These are phyloP conservation scores for Catocala nupta DNA, from an alignment of 2,888 invertebrate species.

Conservation along the genomic window DNA sequence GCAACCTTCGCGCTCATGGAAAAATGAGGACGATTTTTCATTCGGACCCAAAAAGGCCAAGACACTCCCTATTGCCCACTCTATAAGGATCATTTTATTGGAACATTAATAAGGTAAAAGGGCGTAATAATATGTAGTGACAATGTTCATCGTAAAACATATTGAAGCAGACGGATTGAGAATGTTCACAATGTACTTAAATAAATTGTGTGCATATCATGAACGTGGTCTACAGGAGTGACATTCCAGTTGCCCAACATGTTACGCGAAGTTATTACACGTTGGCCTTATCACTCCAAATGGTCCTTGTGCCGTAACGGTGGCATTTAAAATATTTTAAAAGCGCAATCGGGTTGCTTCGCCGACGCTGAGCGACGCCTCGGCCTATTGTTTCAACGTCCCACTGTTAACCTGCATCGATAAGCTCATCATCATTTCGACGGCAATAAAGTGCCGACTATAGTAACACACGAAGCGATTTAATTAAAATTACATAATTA, in stretches of 20 bases:
- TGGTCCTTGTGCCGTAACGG: slow-evolving; percentile 39
- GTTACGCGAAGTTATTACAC: slow-evolving; percentile 38
- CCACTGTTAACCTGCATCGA: slow-evolving; percentile 54
- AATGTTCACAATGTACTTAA: slow-evolving; percentile 25
- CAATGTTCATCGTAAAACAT: slow-evolving; percentile 35
- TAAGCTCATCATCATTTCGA: slow-evolving; percentile 41
- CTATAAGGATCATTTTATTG: slow-evolving; percentile 46
- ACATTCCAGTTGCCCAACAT: slow-evolving; percentile 37
- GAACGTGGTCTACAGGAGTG: slow-evolving; percentile 17
- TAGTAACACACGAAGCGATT: slow-evolving; percentile 12
- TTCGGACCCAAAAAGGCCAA: slow-evolving; percentile 44
- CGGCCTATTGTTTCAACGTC: slow-evolving; percentile 56
- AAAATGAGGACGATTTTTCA: slow-evolving; percentile 55
- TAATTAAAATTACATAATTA: slow-evolving; percentile 17
- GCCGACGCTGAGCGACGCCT: slow-evolving; percentile 37
- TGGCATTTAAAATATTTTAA: slow-evolving; percentile 55
- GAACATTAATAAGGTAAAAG: slow-evolving; percentile 37
- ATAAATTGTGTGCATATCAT: slow-evolving; percentile 24
- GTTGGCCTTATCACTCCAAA: slow-evolving; percentile 43
- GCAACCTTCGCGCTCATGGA: slow-evolving; percentile 47
- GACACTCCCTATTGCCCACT: slow-evolving; percentile 41
- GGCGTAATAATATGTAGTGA: slow-evolving; percentile 36
- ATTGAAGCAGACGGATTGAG: slow-evolving; percentile 22
- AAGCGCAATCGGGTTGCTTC: slow-evolving; percentile 49
- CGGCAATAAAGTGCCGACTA: slow-evolving; percentile 14